Evolutionary conservation across 2,888 invertebrate species (phyloP), one percentile per base, ranked within the genome.

Genomic region (Pollenia griseotomentosa): DNA sequence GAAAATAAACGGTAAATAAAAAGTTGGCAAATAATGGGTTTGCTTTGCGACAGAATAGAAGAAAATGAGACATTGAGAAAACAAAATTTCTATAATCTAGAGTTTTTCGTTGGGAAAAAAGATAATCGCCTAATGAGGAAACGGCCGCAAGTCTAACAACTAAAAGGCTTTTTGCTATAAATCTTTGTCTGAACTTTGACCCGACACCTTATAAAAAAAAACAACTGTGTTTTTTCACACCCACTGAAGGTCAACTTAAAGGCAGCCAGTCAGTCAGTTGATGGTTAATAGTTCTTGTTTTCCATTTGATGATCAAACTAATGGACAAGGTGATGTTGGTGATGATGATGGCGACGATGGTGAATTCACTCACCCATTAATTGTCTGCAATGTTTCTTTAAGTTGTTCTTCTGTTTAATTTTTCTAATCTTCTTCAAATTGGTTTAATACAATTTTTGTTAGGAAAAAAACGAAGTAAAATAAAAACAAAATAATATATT

Each of bases 171-270:
- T 46, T 46, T 4, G 9, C 16, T 19, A 33, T 6, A 33, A 12
- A 46, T 65, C 46, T 42, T 10, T 2, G 40, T n/a, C 6, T 42
- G 19, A 46, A 11, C 16, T 46, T 65, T 44, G 19, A 65, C 42
- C 63, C 16, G 42, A 42, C 12, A 16, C 16, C 19, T 44, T 14
- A 19, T 12, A 65, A 19, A 3, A 19, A 46, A 65, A 65, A 11
- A 19, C 55, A 4, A 44, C 44, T 11, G 0, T 16, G 16, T 42
- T 33, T 63, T 75, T 63, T 71, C 61, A 71, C 33, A 44, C 61
- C 16, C 14, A n/a, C 6, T 80, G n/a, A 80, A 80, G 79, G 79
- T 70, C 70, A 70, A 16, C n/a, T 46, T 10, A 12, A 48, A 48
- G 19, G 14, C 10, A 2, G 7, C 1, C 12, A n/a, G 48, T 42